Evolutionary conservation across 2,113 vertebrate genomes (phyloP), one percentile per base, ranked within the genome.

Genomic region (Neotoma lepida): DNA sequence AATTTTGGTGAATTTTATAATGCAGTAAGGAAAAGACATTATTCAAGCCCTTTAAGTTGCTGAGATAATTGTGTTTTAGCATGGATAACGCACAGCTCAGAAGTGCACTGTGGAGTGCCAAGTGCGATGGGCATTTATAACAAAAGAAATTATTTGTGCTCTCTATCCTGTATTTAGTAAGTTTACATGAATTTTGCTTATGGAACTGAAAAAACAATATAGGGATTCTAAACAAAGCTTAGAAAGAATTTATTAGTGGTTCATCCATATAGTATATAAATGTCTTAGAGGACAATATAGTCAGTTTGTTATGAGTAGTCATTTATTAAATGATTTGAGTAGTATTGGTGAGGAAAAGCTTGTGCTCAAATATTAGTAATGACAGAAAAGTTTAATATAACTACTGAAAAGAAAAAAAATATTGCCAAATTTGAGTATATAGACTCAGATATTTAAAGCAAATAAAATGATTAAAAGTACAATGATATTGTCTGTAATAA

Each of bases 251-350:
- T 86, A 66, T 86, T 54, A 88, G 44, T 73, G 28, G 28, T 49
- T 90, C 20, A 49, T 46, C 54, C 26, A 81, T 86, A 30, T 58
- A 56, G 51, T 73, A 92, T 54, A 94, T 49, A 63, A 92, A 78
- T 26, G 46, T 70, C 61, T 41, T 91, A n/a, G 33, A 54, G 80
- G 54, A 63, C 49, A 86, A n/a, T 41, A 66, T 78, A 39, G 28
- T 6, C 30, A 80, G 10, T 90, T 78, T 85, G 5, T 63, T 86
- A 61, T 87, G 41, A 12, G 44, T 26, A 86, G 14, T 74, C 77
- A 82, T 35, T 73, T 78, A 66, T 51, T 84, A n/a, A 94, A 94
- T 46, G 94, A 89, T 88, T 95, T 39, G 46, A 78, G 80, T 15
- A 90, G 14, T 8, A 70, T 88, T 39, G 2, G 6, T n/a, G 56